Evolutionary conservation across 2,888 invertebrate genomes (phyloP).

Genomic region (Pomacea canaliculata): DNA sequence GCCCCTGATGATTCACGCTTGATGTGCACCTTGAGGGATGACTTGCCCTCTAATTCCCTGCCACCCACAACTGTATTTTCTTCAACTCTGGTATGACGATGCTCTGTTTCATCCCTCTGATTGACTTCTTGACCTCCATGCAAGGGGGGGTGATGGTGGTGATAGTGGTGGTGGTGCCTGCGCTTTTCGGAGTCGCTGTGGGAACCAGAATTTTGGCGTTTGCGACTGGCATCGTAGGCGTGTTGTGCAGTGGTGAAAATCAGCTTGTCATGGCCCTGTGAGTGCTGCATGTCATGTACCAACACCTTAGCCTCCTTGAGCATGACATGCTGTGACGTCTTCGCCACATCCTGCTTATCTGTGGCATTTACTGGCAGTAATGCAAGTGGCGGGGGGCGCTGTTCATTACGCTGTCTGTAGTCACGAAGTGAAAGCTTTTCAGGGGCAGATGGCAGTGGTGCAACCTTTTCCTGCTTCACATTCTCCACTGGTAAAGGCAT

Average conservation of each 20-base stretch:
- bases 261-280: slow-evolving; percentile 27
- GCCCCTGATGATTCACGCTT: slow-evolving; percentile 8
- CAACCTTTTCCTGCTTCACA: slow-evolving; percentile 14
- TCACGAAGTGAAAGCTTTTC: slow-evolving; percentile 10
- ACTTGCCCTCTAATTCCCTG: slow-evolving; percentile 25
- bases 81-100: background rate
- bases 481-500: slow-evolving; percentile 18
- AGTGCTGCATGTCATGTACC: slow-evolving; percentile 35
- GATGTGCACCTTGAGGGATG: slow-evolving; percentile 34
- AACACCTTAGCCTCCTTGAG: slow-evolving; percentile 21
- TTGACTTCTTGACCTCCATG: slow-evolving; percentile 13
- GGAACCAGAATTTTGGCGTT: slow-evolving; percentile 10
- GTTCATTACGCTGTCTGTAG: slow-evolving; percentile 33
- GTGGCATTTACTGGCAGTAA: background rate
- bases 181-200: slow-evolving; percentile 6
- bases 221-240: slow-evolving; percentile 9
- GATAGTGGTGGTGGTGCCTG: background rate
- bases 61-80: slow-evolving; percentile 2
- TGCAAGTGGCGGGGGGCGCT: slow-evolving; percentile 2
- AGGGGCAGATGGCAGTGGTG: background rate
- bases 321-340: slow-evolving; percentile 30
- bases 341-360: slow-evolving; percentile 30
- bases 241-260: slow-evolving; percentile 21
- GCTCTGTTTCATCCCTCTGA: background rate
- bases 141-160: background rate